These are phyloP conservation scores for Listronotus oregonensis DNA, from an alignment of 1,140 invertebrate genomes.

Conservation along the genomic window DNA sequence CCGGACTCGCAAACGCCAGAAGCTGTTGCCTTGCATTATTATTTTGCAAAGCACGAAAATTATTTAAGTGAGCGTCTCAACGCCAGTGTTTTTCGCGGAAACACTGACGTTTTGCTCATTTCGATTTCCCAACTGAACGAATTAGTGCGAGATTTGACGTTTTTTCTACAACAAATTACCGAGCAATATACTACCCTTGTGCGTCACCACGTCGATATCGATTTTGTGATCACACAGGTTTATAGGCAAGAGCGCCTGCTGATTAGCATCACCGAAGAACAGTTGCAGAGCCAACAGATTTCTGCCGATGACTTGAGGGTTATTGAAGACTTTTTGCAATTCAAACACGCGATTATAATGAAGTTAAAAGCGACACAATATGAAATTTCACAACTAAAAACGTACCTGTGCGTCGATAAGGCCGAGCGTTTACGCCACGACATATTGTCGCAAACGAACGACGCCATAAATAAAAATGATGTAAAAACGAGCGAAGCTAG, in stretches of 20 bases:
- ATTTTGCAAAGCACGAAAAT: no score
- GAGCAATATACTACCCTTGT: background rate
- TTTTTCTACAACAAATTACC: background rate
- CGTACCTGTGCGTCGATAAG: conserved; percentile 3
- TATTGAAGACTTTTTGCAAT: conserved; percentile 2
- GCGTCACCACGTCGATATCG: background rate
- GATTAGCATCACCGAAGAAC: conserved; percentile 3
- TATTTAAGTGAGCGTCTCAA: no score
- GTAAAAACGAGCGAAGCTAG: background rate
- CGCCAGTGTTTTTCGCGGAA: background rate
- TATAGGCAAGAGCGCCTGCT: conserved; percentile 1
- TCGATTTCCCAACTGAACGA: background rate
- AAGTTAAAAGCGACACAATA: conserved; percentile 6
- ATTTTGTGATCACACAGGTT: background rate
- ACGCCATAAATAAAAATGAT: conserved; percentile 1
- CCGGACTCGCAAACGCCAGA: no score
- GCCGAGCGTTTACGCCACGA: conserved; percentile 1
- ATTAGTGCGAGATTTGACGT: conserved; percentile 3
- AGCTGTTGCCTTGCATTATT: no score
- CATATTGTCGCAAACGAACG: conserved; percentile 5
- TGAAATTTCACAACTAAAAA: conserved; percentile 4
- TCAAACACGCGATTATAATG: background rate
- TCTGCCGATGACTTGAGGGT: conserved; percentile 1
- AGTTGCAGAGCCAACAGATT: conserved; percentile 6
- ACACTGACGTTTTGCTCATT: background rate